A percentile compares a stretch with the other conserved stretches of the same genome.
phyloP scores from a whole-genome alignment of 2,113 vertebrate genomes.

The Ursus arctos region DNA sequence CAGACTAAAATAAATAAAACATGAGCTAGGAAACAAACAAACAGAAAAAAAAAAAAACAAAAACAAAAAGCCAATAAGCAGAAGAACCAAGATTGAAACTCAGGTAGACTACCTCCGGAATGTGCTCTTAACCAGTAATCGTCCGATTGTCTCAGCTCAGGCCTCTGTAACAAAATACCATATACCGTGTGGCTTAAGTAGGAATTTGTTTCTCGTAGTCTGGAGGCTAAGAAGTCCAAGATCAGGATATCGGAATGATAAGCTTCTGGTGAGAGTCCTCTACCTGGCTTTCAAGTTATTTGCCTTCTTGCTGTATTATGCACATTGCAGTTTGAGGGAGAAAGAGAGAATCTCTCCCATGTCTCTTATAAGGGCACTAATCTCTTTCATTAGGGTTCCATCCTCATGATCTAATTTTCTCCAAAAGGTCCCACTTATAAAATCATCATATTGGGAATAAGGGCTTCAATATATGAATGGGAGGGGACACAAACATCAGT shows the following conservation, averaged over 20 bases:
- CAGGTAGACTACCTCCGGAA: background rate
- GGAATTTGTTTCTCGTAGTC: background rate
- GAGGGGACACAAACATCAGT: background rate
- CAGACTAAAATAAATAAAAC: background rate
- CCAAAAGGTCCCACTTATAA: background rate
- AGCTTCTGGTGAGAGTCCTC: background rate
- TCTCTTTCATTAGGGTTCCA: no score
- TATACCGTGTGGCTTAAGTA: background rate
- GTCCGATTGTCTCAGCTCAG: background rate
- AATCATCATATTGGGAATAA: background rate
- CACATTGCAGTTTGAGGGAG: no score
- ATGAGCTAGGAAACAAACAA: background rate
- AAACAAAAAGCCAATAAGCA: background rate
- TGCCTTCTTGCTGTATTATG: background rate
- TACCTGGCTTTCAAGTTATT: background rate
- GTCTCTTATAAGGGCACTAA: background rate
- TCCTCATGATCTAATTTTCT: background rate
- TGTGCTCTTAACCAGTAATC: background rate
- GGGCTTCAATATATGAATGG: background rate
- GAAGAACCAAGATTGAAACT: background rate
- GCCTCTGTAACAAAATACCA: background rate
- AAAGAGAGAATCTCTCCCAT: background rate
- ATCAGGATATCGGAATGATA: background rate
- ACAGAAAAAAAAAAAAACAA: background rate
- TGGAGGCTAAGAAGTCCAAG: background rate